Conservation (phyloP, 2,797 vertebrate species). For the Mionectes olivaceus region DNA sequence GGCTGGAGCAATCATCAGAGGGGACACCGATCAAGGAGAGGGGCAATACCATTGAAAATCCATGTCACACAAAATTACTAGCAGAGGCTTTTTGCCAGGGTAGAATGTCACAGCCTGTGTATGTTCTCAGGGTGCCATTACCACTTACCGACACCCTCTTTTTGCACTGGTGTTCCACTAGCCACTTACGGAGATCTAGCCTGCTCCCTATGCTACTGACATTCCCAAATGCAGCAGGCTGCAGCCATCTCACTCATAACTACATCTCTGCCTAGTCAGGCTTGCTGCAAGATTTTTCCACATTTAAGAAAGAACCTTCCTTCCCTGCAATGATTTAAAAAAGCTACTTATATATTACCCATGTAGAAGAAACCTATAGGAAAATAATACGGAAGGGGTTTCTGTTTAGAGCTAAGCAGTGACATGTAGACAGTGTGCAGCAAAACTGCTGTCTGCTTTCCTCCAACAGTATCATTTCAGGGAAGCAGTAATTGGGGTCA, state of each 20-base stretch:
- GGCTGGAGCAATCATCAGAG: conserved; percentile 1
- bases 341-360: conserved; percentile 66
- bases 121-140: neutral
- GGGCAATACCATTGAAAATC: neutral
- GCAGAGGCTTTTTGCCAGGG: neutral
- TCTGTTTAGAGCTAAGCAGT: conserved; percentile 15
- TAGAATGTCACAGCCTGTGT: conserved; percentile 1
- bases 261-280: conserved; percentile 34
- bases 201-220: neutral
- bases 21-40: conserved; percentile 30
- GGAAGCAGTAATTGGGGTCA: conserved; percentile 53
- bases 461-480: neutral
- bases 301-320: conserved; percentile 29
- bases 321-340: neutral
- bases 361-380: conserved; percentile 20
- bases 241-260: conserved; percentile 39
- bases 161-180: neutral
- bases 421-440: neutral
- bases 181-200: neutral
- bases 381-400: conserved; percentile 17
- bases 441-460: neutral
- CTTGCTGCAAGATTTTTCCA: conserved; percentile 35
- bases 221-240: conserved; percentile 3
- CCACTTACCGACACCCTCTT: neutral
- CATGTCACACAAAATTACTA: neutral